Evolutionary conservation across 2,888 invertebrate species (phyloP).

Genomic region (Tipula unca): DNA sequence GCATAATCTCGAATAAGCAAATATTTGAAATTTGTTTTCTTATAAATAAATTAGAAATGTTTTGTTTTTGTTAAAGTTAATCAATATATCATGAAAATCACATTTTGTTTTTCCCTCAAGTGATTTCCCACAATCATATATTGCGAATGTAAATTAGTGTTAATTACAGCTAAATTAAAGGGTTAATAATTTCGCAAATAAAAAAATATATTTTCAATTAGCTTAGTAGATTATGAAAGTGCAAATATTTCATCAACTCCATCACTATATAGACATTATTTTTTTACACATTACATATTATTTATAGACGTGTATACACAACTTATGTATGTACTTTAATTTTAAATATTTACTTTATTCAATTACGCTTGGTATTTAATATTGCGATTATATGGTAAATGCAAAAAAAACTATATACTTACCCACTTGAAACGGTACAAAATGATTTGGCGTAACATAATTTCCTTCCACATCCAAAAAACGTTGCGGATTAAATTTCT

Average conservation of each 20-base stretch:
- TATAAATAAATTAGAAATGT: too few relatives aligned
- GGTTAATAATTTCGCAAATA: constrained; percentile 1
- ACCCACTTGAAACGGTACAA: constrained; percentile 81
- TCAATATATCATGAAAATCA: too few relatives aligned
- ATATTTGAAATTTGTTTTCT: too few relatives aligned
- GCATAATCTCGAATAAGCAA: too few relatives aligned
- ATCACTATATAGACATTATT: background rate
- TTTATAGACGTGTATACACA: background rate
- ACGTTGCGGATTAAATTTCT: constrained; percentile 57
- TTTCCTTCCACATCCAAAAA: constrained; percentile 58
- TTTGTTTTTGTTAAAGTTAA: too few relatives aligned
- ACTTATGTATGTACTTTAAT: background rate
- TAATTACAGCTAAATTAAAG: background rate
- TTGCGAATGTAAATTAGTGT: background rate
- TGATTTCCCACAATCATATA: background rate
- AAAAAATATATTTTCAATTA: background rate
- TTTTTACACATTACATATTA: background rate
- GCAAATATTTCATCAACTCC: background rate
- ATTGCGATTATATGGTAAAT: background rate
- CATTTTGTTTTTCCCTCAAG: too few relatives aligned
- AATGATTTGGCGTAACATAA: constrained; percentile 55
- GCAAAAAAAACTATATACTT: constrained; percentile 27
- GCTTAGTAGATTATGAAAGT: background rate
- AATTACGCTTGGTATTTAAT: background rate
- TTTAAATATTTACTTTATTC: constrained; percentile 9